Conservation (phyloP, 1,140 invertebrate genomes). For the Probaryconus sp. region DNA sequence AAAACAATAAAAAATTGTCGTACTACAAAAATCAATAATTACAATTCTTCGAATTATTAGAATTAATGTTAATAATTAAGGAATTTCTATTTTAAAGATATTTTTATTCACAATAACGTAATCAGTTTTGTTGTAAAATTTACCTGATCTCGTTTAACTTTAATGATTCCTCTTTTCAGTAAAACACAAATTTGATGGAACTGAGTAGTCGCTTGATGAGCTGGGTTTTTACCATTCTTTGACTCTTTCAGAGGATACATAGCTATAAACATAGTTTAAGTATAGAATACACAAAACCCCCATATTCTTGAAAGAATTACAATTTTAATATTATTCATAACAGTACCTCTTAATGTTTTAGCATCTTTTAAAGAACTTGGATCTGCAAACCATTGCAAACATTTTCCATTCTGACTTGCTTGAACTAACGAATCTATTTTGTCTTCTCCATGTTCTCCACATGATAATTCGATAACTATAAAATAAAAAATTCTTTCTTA, state of each 20-base stretch:
- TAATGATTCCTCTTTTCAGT: conserved; percentile 83
- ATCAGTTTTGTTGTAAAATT: too few species aligned
- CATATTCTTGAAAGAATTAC: background rate
- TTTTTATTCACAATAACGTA: conserved; percentile 49
- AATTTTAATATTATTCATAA: conserved; percentile 3
- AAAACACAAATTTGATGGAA: conserved; percentile 85
- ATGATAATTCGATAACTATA: conserved; percentile 91
- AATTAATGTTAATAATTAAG: too few species aligned
- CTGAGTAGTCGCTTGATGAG: conserved; percentile 83
- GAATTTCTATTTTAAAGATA: conserved; percentile 10
- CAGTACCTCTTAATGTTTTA: conserved; percentile 78
- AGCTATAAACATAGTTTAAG: conserved; percentile 42
- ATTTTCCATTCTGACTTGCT: conserved; percentile 86
- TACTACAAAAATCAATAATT: background rate
- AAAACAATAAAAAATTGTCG: conserved; percentile 65
- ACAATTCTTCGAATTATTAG: conserved; percentile 16
- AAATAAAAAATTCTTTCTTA: conserved; percentile 39
- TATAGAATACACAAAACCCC: conserved; percentile 1
- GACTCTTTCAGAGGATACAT: conserved; percentile 39
- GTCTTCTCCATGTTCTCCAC: conserved; percentile 91
- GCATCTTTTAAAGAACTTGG: conserved; percentile 77
- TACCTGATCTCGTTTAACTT: conserved; percentile 85
- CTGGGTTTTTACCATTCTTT: conserved; percentile 28
- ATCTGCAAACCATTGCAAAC: conserved; percentile 84
- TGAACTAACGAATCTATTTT: conserved; percentile 85